A percentile compares a stretch with the other conserved stretches of the same genome.
Evolutionary conservation across 2,888 invertebrate species (phyloP).

Genomic region (Odontocolon sp.): DNA sequence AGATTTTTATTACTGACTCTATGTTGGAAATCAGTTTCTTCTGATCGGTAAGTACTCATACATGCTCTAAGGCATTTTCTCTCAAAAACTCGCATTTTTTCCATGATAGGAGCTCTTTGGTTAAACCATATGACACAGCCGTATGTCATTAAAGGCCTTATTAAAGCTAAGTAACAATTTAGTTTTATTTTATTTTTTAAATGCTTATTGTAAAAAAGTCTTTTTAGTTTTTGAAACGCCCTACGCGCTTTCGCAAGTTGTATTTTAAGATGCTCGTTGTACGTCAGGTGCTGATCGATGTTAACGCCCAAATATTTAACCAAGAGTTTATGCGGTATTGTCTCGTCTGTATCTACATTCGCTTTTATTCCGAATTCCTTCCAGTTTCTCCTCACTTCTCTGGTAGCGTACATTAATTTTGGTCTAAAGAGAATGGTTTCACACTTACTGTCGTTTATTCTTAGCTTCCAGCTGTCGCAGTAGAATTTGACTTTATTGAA

Average conservation of each 20-base stretch:
- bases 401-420: neutral
- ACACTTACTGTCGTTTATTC: conserved; percentile 31
- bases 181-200: conserved; percentile 36
- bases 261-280: conserved; percentile 18
- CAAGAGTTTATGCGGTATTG: conserved; percentile 4
- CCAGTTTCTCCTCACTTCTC: conserved; percentile 13
- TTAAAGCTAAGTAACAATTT: conserved; percentile 36
- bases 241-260: conserved; percentile 40
- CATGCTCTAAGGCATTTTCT: conserved; percentile 40
- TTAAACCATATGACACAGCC: conserved; percentile 44
- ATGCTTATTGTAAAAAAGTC: conserved; percentile 35
- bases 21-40: conserved; percentile 11
- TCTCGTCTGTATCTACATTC: neutral
- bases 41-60: conserved; percentile 1
- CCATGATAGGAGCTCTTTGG: conserved; percentile 31
- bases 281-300: conserved; percentile 29
- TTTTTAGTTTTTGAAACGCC: neutral
- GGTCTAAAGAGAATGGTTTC: conserved; percentile 38
- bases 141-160: conserved; percentile 51
- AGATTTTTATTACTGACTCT: conserved; percentile 43
- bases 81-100: conserved; percentile 42
- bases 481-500: conserved; percentile 4
- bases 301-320: conserved; percentile 46
- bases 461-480: conserved; percentile 35
- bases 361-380: conserved; percentile 25